A percentile compares a stretch with the other conserved stretches of the same genome.
Conservation (phyloP, 2,888 invertebrate genomes). For the Hypolimnas misippus region DNA sequence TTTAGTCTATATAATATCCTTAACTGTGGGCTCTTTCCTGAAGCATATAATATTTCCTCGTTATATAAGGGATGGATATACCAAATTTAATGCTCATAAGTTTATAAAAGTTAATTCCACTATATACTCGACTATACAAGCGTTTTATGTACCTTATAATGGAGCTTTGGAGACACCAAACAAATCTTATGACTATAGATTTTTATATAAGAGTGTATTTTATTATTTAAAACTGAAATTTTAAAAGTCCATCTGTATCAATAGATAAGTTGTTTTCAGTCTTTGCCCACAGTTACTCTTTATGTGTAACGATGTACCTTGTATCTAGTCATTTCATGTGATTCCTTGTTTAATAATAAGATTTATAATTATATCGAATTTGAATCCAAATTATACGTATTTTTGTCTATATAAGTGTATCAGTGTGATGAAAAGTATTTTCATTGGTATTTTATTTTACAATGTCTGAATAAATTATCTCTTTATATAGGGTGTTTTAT, state of each 20-base stretch:
- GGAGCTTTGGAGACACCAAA: conserved; percentile 73
- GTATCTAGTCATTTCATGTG: conserved; percentile 55
- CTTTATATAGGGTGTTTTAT: conserved; percentile 67
- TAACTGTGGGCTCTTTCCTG: conserved; percentile 61
- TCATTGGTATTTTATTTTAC: conserved; percentile 79
- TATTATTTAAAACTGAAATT: conserved; percentile 28
- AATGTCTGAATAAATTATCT: conserved; percentile 80
- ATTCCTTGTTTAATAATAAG: conserved; percentile 56
- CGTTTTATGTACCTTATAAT: conserved; percentile 40
- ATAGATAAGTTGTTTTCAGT: conserved; percentile 26
- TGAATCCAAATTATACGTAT: conserved; percentile 77
- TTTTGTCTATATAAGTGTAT: conserved; percentile 77
- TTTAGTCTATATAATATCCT: conserved; percentile 48
- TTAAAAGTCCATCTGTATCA: conserved; percentile 26
- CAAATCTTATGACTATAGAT: conserved; percentile 73
- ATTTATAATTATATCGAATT: conserved; percentile 69
- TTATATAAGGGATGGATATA: not conserved
- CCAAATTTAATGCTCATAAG: not conserved
- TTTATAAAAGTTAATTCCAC: not conserved
- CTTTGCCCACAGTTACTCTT: conserved; percentile 51
- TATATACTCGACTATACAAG: conserved; percentile 16
- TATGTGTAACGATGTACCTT: conserved; percentile 47
- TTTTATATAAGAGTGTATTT: conserved; percentile 46
- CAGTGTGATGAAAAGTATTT: conserved; percentile 67
- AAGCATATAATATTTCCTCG: not conserved